A percentile compares a stretch with the other conserved stretches of the same genome.
phyloP scores from a whole-genome alignment of 2,888 invertebrate genomes.

The Xestia c-nigrum region DNA sequence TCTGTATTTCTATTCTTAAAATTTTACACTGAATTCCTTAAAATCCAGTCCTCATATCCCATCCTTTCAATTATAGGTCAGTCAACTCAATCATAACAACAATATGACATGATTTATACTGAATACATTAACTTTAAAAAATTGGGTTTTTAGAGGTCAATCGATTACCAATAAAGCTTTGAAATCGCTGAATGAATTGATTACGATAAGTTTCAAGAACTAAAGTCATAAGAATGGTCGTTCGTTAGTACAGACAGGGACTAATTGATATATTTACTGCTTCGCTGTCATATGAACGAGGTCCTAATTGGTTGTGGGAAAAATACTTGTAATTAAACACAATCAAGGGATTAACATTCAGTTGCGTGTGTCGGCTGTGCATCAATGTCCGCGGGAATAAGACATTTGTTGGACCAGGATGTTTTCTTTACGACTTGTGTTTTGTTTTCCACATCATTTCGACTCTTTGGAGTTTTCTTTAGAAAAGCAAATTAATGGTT shows the following conservation, averaged over 20 bases:
- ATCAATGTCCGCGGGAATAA: constrained; percentile 32
- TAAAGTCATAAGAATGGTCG: constrained; percentile 40
- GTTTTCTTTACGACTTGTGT: neutral
- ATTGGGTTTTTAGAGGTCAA: constrained; percentile 21
- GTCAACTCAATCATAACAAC: constrained; percentile 2
- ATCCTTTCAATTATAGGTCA: constrained; percentile 12
- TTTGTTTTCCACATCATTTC: neutral
- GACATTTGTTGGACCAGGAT: neutral
- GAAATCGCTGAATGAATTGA: constrained; percentile 16
- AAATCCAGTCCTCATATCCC: constrained; percentile 9
- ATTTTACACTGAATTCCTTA: neutral
- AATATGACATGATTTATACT: constrained; percentile 12
- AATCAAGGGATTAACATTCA: constrained; percentile 71
- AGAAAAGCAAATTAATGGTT: neutral
- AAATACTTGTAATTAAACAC: constrained; percentile 72
- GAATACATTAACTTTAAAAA: constrained; percentile 3
- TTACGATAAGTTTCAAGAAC: constrained; percentile 18
- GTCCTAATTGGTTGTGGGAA: constrained; percentile 75
- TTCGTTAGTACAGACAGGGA: constrained; percentile 52
- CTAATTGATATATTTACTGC: constrained; percentile 68
- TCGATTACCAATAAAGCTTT: constrained; percentile 13
- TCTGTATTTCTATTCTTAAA: constrained; percentile 10
- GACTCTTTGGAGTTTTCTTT: neutral
- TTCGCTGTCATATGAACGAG: constrained; percentile 62
- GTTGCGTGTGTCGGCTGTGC: constrained; percentile 57